Evolutionary conservation across 2,113 vertebrate species (phyloP), one percentile per base, ranked within the genome.

Genomic region (Coturnix japonica): DNA sequence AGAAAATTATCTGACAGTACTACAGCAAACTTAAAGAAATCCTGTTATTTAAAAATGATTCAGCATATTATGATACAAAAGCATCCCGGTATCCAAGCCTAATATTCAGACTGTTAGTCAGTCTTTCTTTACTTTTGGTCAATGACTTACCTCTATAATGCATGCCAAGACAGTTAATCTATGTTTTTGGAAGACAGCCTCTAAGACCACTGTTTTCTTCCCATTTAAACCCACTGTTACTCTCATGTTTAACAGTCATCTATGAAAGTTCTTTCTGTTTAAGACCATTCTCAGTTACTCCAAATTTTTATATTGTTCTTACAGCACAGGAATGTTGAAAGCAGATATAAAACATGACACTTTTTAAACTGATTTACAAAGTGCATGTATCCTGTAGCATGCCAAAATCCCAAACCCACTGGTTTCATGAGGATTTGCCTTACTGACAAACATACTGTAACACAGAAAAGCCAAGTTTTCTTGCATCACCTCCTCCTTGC

Each of bases 281-380:
- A 76, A 79, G 28, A 35, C 16, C 26, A 69, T 2, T 39, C 25
- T 22, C 47, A 87, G 30, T 56, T 54, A 74, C 26, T 86, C 13
- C 35, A 78, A 67, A 51, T 28, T 39, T 67, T 74, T 65, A 33
- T 31, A 35, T 1, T 65, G 59, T 5, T 70, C 39, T 37, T 78
- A 30, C 21, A 89, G 26, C 22, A 7, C 26, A 78, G 43, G 28
- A 76, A 59, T n/a, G 28, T 22, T 53, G 26, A 35, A 90, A 85
- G 7, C 2, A 79, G 78, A 35, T 8, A 47, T 13, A 61, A 74
- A 81, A 15, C 22, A 56, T 0, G 1, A 0, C 2, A 20, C 14
- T 43, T 75, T 64, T 47, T 8, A 63, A 85, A 87, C 9, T 17
- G 28, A 67, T 51, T 64, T 69, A 57, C 17, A 30, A 57, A 75